phyloP scores from a whole-genome alignment of 1,140 invertebrate species.

The Scaptomyza montana region DNA sequence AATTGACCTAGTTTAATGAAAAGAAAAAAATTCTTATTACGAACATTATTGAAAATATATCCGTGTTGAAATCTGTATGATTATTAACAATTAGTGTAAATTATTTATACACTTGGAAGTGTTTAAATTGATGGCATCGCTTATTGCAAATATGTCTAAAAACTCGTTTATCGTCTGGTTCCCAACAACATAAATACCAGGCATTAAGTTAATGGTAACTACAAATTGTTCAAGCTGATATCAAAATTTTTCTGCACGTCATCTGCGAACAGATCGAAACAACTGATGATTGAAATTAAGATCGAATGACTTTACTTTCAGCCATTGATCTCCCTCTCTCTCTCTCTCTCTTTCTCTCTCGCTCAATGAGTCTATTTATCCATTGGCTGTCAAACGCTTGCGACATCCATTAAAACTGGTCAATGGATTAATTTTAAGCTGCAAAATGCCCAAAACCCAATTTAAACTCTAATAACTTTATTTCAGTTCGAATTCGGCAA shows the following conservation, averaged over 20 bases:
- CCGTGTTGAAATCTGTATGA: conserved; percentile 31
- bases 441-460: conserved; percentile 48
- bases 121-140: conserved; percentile 6
- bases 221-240: conserved; percentile 58
- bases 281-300: conserved; percentile 64
- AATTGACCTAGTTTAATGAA: conserved; percentile 29
- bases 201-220: conserved; percentile 65
- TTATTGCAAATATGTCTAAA: conserved; percentile 33
- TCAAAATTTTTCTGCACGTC: conserved; percentile 64
- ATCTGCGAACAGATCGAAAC: conserved; percentile 41
- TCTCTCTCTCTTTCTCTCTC: too few species aligned
- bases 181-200: conserved; percentile 35
- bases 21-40: conserved; percentile 2
- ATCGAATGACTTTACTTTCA: conserved; percentile 61
- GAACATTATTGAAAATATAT: conserved; percentile 2
- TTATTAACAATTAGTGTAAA: conserved; percentile 42
- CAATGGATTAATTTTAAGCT: conserved; percentile 47
- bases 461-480: conserved; percentile 75
- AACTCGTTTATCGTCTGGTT: conserved; percentile 57
- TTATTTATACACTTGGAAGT: conserved; percentile 34
- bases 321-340: conserved; percentile 26
- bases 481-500: conserved; percentile 30
- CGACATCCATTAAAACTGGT: conserved; percentile 30
- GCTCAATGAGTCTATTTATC: conserved; percentile 15
- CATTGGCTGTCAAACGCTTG: conserved; percentile 38